phyloP scores from a whole-genome alignment of 2,888 invertebrate species.

The Caenorhabditis plicata region DNA sequence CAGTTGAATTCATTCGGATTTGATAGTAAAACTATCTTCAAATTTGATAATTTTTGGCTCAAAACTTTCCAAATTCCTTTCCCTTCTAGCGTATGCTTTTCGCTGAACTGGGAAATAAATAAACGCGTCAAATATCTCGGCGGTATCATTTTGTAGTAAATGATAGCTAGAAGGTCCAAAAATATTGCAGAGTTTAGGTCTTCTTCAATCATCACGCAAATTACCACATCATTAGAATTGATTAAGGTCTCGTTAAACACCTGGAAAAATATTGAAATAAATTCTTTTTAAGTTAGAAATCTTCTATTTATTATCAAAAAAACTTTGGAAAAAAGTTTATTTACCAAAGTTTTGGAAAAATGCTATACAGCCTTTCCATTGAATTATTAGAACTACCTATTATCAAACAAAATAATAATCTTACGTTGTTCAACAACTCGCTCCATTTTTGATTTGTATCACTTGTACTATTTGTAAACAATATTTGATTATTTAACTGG shows the following conservation, averaged over 20 bases:
- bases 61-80: conserved; percentile 30
- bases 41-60: conserved; percentile 5
- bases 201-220: no score
- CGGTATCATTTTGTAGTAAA: conserved; percentile 15
- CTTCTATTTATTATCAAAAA: no score
- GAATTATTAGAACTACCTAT: no score
- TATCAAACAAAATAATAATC: no score
- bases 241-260: no score
- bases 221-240: no score
- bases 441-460: conserved; percentile 14
- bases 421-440: conserved; percentile 6
- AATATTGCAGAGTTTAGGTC: conserved; percentile 3
- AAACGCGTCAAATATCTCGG: conserved; percentile 17
- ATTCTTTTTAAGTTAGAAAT: no score
- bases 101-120: conserved; percentile 32
- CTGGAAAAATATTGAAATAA: no score
- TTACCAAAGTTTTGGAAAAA: no score
- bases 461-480: conserved; percentile 10
- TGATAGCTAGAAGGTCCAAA: conserved; percentile 12
- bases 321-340: no score
- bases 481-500: conserved; percentile 10
- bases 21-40: conserved; percentile 9
- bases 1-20: conserved; percentile 21
- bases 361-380: conserved; percentile 29
- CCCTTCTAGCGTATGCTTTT: conserved; percentile 33